Percentiles rank a stretch among this genome's conserved stretches.
Evolutionary conservation across 2,888 invertebrate species (phyloP).

Genomic region (Atethmia centrago): DNA sequence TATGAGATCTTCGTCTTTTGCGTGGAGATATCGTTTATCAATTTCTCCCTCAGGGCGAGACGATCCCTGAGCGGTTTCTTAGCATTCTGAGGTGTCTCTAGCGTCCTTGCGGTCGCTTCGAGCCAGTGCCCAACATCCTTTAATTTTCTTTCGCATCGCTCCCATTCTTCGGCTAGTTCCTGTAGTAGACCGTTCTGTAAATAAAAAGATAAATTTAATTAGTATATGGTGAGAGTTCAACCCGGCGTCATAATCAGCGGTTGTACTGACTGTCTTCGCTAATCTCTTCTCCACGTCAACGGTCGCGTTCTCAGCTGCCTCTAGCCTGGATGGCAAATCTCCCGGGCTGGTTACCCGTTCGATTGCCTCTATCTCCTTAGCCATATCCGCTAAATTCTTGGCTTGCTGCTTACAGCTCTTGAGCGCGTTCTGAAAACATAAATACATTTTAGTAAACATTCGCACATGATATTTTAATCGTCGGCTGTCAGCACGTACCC

Average conservation of each 20-base stretch:
- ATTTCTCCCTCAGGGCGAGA: constrained; percentile 95
- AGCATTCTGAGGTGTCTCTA: constrained; percentile 95
- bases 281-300: constrained; percentile 95
- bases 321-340: constrained; percentile 95
- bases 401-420: constrained; percentile 97
- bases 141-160: constrained; percentile 98
- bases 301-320: constrained; percentile 96
- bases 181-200: constrained; percentile 95
- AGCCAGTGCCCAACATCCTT: constrained; percentile 97
- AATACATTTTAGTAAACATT: constrained; percentile 36
- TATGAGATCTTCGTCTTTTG: constrained; percentile 97
- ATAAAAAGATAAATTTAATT: constrained; percentile 72
- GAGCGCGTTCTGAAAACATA: constrained; percentile 93
- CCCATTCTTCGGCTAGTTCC: constrained; percentile 98
- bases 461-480: background rate
- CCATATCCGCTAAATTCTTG: constrained; percentile 97
- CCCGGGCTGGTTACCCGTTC: constrained; percentile 96
- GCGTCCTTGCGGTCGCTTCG: constrained; percentile 94
- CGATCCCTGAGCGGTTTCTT: constrained; percentile 97
- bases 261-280: constrained; percentile 94
- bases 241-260: background rate
- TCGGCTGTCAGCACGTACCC: constrained; percentile 87
- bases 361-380: constrained; percentile 96
- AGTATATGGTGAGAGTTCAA: background rate
- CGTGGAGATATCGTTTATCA: constrained; percentile 95